These are phyloP conservation scores for Beaufortia kweichowensis DNA, from an alignment of 2,113 vertebrate species.

Conservation along the genomic window DNA sequence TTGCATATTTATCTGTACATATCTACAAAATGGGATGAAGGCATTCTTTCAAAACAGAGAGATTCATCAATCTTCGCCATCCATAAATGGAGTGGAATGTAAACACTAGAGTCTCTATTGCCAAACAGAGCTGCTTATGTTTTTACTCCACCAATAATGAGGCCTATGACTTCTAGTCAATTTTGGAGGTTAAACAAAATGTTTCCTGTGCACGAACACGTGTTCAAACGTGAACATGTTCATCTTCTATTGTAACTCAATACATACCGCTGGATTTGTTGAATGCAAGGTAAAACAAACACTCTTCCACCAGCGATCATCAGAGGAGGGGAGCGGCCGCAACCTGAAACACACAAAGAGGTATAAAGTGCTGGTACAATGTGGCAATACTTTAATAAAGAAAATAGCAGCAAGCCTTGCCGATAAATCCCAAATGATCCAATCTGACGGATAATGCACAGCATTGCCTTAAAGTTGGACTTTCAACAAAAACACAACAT, in stretches of 20 bases:
- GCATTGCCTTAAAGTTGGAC: background rate
- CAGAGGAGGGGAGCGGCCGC: constrained; percentile 84
- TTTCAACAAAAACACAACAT: background rate
- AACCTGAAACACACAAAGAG: constrained; percentile 70
- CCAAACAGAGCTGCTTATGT: background rate
- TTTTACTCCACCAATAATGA: background rate
- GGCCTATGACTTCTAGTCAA: background rate
- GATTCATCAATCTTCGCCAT: background rate
- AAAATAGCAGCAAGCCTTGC: too few relatives aligned
- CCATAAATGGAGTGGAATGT: background rate
- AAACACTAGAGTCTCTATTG: constrained; percentile 20
- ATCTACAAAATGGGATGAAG: background rate
- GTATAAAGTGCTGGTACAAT: background rate
- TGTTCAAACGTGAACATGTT: constrained; percentile 1
- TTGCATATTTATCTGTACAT: background rate
- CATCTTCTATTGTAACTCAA: background rate
- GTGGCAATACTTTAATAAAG: too few relatives aligned
- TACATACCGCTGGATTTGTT: constrained; percentile 86
- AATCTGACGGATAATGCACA: background rate
- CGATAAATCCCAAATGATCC: too few relatives aligned
- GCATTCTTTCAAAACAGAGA: background rate
- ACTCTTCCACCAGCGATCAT: constrained; percentile 91
- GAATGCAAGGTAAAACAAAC: constrained; percentile 87
- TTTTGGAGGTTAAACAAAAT: constrained; percentile 8
- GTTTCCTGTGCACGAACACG: background rate